These are phyloP conservation scores for Mastacembelus armatus DNA, from an alignment of 2,797 vertebrate genomes.

Conservation along the genomic window DNA sequence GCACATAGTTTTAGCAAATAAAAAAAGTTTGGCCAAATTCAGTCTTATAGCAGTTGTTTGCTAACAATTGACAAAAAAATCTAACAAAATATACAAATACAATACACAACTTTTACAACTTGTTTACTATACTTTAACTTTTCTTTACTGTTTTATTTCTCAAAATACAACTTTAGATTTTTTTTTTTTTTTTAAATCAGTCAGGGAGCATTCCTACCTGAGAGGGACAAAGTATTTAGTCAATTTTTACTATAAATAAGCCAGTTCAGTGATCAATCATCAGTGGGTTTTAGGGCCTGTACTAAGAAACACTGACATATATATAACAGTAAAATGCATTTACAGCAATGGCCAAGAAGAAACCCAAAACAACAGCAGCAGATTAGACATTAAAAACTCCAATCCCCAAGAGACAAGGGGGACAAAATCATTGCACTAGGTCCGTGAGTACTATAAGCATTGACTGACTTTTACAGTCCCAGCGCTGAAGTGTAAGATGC, in stretches of 20 bases:
- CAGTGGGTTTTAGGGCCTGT: neutral
- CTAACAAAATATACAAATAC: neutral
- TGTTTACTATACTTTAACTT: neutral
- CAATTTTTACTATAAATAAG: neutral
- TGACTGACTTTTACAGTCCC: constrained; percentile 59
- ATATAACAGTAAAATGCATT: constrained; percentile 8
- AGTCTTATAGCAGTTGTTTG: too few relatives aligned
- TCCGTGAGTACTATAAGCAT: constrained; percentile 58
- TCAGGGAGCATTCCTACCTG: neutral
- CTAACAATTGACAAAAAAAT: too few relatives aligned
- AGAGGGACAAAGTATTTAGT: constrained; percentile 16
- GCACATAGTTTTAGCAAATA: too few relatives aligned
- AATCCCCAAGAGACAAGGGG: constrained; percentile 10
- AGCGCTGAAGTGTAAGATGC: constrained; percentile 47
- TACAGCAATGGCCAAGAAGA: constrained; percentile 1
- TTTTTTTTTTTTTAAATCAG: neutral
- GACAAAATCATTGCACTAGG: constrained; percentile 53
- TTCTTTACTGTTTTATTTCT: neutral
- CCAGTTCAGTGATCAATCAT: constrained; percentile 5
- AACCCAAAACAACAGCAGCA: constrained; percentile 17
- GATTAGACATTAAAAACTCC: constrained; percentile 34
- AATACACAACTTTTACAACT: neutral
- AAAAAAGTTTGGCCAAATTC: too few relatives aligned
- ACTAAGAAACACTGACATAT: neutral
- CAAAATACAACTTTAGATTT: neutral